These are phyloP conservation scores for Brachypodius melanocephalos DNA, from an alignment of 2,113 vertebrate species.

Conservation along the genomic window DNA sequence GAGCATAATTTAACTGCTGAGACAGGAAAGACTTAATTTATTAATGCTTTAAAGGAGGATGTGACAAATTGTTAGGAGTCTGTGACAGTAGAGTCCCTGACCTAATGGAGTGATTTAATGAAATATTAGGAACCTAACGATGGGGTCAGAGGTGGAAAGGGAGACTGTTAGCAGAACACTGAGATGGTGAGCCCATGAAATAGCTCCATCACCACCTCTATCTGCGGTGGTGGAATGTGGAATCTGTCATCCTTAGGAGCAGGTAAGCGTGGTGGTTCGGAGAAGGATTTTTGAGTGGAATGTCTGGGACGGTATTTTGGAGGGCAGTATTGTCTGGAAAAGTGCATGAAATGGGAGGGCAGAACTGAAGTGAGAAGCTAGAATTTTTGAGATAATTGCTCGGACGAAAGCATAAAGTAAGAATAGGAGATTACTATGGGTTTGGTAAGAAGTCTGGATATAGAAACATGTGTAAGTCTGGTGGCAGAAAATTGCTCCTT, in stretches of 20 bases:
- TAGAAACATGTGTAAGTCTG: background rate
- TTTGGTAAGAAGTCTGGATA: background rate
- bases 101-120: background rate
- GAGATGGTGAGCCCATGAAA: background rate
- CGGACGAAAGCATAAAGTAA: background rate
- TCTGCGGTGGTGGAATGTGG: background rate
- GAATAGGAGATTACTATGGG: background rate
- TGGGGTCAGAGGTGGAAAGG: background rate
- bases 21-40: background rate
- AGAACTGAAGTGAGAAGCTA: background rate
- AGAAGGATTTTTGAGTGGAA: background rate
- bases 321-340: background rate
- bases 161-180: background rate
- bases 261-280: background rate
- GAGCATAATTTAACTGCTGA: background rate
- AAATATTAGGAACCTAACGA: background rate
- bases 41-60: background rate
- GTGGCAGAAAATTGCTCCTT: background rate
- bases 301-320: background rate
- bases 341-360: background rate
- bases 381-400: background rate
- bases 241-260: background rate
- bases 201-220: background rate
- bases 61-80: background rate
- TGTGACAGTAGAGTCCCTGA: background rate